Base-by-base conservation (phyloP, 2,888 invertebrate genomes). In the Leistus spinibarbis region DNA sequence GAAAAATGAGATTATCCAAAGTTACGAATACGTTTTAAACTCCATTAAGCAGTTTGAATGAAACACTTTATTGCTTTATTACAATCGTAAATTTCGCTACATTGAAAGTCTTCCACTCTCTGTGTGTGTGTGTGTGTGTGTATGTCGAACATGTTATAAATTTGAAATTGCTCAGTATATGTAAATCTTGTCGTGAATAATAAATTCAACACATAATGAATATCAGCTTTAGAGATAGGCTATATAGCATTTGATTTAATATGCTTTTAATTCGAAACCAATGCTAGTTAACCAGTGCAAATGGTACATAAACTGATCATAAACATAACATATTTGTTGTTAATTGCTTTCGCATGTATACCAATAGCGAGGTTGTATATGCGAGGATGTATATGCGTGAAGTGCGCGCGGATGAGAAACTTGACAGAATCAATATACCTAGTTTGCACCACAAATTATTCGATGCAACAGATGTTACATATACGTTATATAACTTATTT, bases 161-260 rank as follows among this genome's bases (percentile, higher is more conserved):
- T 83, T 81, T 79, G 80, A 81, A 82, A 83, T 82, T 82, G 82
- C 82, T 82, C 60, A 62, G 70, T 70, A 70, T n/a, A n/a, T 70
- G 70, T 53, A 70, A 70, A 70, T 70, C 63, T 70, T 54, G 70
- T 54, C 63, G 63, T 70, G 22, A 63, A 70, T 63, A 70, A 70
- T 70, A 70, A 70, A 70, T 70, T 60, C 70, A 70, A 63, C 63
- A 70, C 53, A 70, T 63, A 70, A 70, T 70, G 70, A 70, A 70
- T 70, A 69, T 70, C 63, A 13, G 7, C 40, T 7, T 10, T 7
- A 10, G 40, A n/a, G 40, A 40, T 40, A 40, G 13, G 40, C 40
- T 40, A 40, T 40, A n/a, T n/a, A 10, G 10, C 40, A 40, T 40
- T 40, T 40, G 40, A 40, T 40, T 40, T 40, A 40, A 40, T 1